These are phyloP conservation scores for Dichetophora obliterata DNA, from an alignment of 2,888 invertebrate species.

Conservation along the genomic window DNA sequence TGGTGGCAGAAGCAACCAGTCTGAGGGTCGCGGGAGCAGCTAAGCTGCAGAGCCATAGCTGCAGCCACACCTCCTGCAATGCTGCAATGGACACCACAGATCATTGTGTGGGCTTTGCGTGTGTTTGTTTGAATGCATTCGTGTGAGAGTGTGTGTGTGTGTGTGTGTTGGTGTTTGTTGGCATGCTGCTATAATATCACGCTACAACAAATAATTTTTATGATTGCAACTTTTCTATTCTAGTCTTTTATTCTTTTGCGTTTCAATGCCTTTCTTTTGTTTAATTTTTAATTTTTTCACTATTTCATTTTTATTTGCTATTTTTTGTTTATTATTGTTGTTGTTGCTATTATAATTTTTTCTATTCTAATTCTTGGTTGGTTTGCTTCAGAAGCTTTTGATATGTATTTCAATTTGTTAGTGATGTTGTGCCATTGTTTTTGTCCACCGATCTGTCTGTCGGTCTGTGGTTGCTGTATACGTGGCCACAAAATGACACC, in stretches of 20 bases:
- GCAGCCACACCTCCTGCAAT: background rate
- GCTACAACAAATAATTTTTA: slow-evolving; percentile 40
- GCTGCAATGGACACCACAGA: slow-evolving; percentile 11
- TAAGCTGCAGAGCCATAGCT: background rate
- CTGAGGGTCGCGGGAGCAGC: slow-evolving; percentile 3
- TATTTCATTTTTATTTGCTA: slow-evolving; percentile 11
- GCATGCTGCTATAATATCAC: slow-evolving; percentile 23
- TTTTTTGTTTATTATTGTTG: slow-evolving; percentile 32
- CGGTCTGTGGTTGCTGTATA: slow-evolving; percentile 52
- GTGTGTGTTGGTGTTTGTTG: background rate
- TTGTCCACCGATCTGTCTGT: slow-evolving; percentile 33
- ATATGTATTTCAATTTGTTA: slow-evolving; percentile 28
- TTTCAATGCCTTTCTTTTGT: slow-evolving; percentile 47
- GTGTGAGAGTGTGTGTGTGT: background rate
- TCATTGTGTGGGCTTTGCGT: background rate
- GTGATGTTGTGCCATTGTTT: slow-evolving; percentile 39
- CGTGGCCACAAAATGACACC: slow-evolving; percentile 54
- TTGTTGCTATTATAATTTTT: background rate
- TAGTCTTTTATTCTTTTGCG: slow-evolving; percentile 39
- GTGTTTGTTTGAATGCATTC: background rate
- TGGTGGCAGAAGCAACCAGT: slow-evolving; percentile 37
- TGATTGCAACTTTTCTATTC: slow-evolving; percentile 34
- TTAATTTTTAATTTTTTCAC: slow-evolving; percentile 43
- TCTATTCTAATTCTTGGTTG: background rate
- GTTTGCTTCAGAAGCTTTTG: slow-evolving; percentile 42